These are phyloP conservation scores for Lasius fuliginosus DNA, from an alignment of 2,888 invertebrate species.

Conservation along the genomic window DNA sequence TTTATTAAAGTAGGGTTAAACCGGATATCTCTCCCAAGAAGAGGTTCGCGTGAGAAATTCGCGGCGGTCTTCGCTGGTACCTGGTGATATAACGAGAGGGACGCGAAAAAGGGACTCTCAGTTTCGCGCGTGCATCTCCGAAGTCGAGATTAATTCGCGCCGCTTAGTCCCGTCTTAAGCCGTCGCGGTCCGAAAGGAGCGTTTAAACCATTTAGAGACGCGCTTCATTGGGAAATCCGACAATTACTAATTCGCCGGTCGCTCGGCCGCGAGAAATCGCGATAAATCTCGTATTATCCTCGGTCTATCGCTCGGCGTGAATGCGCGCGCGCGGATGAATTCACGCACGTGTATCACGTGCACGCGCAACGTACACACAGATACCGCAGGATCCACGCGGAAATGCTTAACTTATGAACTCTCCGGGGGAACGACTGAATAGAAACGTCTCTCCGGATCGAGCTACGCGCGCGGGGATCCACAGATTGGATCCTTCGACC, in stretches of 20 bases:
- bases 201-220: slow-evolving; percentile 56
- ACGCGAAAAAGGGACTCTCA: background rate
- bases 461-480: slow-evolving; percentile 55
- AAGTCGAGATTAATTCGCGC: slow-evolving; percentile 48
- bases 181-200: slow-evolving; percentile 30
- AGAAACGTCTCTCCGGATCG: slow-evolving; percentile 79
- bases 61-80: slow-evolving; percentile 5
- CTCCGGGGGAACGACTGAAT: slow-evolving; percentile 70
- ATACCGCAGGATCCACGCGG: slow-evolving; percentile 69
- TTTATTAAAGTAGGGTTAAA: background rate
- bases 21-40: background rate
- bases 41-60: slow-evolving; percentile 26
- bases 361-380: slow-evolving; percentile 37
- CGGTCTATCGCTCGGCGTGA: slow-evolving; percentile 63
- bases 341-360: slow-evolving; percentile 43
- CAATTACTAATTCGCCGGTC: slow-evolving; percentile 74
- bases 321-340: slow-evolving; percentile 31
- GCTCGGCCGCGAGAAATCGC: slow-evolving; percentile 72
- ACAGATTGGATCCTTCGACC: slow-evolving; percentile 62
- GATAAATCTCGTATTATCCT: slow-evolving; percentile 79
- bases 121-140: slow-evolving; percentile 32
- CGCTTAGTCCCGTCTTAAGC: slow-evolving; percentile 42
- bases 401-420: slow-evolving; percentile 79
- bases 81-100: slow-evolving; percentile 5
- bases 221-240: slow-evolving; percentile 72